Evolutionary conservation across 1,140 invertebrate genomes (phyloP), one percentile per base, ranked within the genome.

Genomic region (Anastrepha obliqua): DNA sequence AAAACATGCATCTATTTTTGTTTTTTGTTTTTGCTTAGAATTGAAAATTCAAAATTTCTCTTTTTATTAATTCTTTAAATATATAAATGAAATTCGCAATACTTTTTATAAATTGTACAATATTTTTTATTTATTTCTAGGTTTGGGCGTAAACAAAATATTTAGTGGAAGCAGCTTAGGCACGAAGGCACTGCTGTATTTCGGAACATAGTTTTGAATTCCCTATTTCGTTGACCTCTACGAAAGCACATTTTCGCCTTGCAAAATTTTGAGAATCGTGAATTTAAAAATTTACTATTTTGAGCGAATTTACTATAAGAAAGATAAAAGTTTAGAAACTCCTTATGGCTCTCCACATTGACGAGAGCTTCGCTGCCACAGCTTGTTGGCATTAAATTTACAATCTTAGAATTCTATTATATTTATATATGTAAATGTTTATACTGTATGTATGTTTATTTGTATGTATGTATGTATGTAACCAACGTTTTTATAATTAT

Each of bases 121-220:
- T 62, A 17, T 13, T 62, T 11, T 44, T 74, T n/a, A 55, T 74
- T 74, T 7, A 44, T 74, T 44, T 74, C 44, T 17, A 44, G 39
- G 1, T 74, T 74, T 47, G 67, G 67, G 39, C 67, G 42, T 74
- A 74, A 74, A 74, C 67, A 74, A 74, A n/a, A 42, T 55, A 13
- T 67, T 9, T 47, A n/a, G 42, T 74, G 67, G 67, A 74, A 74
- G 67, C 67, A 74, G 67, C 67, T 74, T 74, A 42, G 42, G 67
- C 67, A 74, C 67, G n/a, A 74, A 74, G 67, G 67, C 67, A 74
- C 67, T 74, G 67, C 67, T 74, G 67, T 74, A 44, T 47, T 29
- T 74, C 39, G 67, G 67, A 74, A 74, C 67, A 44, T 74, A 74
- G 39, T 74, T 74, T 44, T 47, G 64, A 67, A 67, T 44, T 44